A percentile compares a stretch with the other conserved stretches of the same genome.
phyloP scores from a whole-genome alignment of 2,888 invertebrate species.

The Metalampra italica region DNA sequence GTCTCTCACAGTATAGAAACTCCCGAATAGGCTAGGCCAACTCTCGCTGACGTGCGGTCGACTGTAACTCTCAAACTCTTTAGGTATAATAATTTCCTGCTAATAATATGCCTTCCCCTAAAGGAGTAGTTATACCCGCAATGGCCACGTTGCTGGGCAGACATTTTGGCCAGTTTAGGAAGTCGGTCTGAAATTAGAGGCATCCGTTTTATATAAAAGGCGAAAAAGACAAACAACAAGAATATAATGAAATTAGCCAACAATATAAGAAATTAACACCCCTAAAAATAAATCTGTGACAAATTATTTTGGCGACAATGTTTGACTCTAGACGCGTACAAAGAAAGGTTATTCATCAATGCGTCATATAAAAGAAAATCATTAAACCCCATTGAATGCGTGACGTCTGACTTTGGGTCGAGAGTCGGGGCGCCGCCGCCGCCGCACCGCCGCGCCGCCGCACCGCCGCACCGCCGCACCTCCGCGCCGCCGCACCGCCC shows the following conservation, averaged over 20 bases:
- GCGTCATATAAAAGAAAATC: conserved; percentile 1
- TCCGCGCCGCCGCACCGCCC: neutral
- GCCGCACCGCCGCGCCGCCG: neutral
- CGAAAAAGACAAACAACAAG: neutral
- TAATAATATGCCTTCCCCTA: no score
- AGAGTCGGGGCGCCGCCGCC: neutral
- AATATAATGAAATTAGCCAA: neutral
- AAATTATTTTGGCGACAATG: no score
- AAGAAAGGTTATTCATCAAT: neutral
- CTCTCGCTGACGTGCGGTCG: no score
- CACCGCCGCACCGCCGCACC: neutral
- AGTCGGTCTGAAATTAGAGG: no score
- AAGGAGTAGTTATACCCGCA: no score
- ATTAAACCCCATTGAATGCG: conserved; percentile 1
- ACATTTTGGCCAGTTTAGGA: no score
- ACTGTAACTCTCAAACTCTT: no score
- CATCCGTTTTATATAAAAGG: neutral
- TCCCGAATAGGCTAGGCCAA: no score
- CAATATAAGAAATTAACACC: no score
- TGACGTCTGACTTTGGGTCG: conserved; percentile 1
- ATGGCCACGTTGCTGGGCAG: no score
- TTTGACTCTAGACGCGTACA: neutral
- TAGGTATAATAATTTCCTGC: neutral
- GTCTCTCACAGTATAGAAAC: no score
- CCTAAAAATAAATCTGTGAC: no score